Evolutionary conservation across 1,140 invertebrate genomes (phyloP).

Genomic region (Saxidomus purpurata): DNA sequence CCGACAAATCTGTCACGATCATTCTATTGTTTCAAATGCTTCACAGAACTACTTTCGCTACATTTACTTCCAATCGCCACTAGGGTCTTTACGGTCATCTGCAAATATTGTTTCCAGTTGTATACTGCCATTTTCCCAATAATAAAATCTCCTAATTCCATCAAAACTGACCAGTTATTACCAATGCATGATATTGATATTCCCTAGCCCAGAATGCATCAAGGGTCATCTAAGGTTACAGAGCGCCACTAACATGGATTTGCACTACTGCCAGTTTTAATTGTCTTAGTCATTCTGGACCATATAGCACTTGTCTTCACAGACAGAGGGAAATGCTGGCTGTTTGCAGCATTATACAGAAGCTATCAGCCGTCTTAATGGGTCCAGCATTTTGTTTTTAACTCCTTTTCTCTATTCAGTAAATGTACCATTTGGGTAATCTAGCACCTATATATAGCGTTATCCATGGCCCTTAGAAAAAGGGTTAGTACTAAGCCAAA

Average conservation of each 20-base stretch:
- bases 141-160: constrained; percentile 37
- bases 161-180: constrained; percentile 37
- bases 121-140: constrained; percentile 26
- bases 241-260: background rate
- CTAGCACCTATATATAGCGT: no score
- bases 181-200: constrained; percentile 41
- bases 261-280: background rate
- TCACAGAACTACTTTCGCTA: background rate
- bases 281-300: constrained; percentile 5
- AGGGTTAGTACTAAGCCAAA: no score
- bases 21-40: background rate
- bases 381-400: no score
- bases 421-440: no score
- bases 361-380: no score
- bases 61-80: constrained; percentile 26
- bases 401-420: no score
- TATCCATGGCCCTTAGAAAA: no score
- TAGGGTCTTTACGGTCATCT: constrained; percentile 11
- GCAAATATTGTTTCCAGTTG: constrained; percentile 6
- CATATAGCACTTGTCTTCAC: background rate
- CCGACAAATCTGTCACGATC: no score
- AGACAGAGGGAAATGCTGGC: no score
- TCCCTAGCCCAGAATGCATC: constrained; percentile 19
- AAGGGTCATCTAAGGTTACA: background rate
- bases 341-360: no score